Percentiles rank a stretch among this genome's conserved stretches.
These are phyloP conservation scores for Lateolabrax maculatus DNA, from an alignment of 2,797 vertebrate genomes.

Conservation along the genomic window DNA sequence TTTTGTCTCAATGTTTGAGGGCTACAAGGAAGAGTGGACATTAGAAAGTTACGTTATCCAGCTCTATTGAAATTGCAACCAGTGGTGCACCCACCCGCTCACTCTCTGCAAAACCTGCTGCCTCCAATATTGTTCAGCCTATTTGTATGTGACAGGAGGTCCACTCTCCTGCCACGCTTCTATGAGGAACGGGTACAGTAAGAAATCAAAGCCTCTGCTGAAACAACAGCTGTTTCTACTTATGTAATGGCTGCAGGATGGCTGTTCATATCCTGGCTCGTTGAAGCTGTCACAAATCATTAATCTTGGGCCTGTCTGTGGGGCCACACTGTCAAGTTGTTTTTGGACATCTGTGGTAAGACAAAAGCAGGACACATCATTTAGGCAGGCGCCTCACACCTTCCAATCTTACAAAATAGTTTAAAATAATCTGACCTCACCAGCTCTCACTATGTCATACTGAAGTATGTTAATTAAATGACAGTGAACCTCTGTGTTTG, in stretches of 20 bases:
- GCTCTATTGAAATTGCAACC: conserved; percentile 39
- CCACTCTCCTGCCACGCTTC: conserved; percentile 51
- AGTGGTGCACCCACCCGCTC: conserved; percentile 8
- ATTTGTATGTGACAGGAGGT: conserved; percentile 58
- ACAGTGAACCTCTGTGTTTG: conserved; percentile 26
- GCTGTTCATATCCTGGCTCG: conserved; percentile 85
- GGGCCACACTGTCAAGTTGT: conserved; percentile 81
- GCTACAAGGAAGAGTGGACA: conserved; percentile 36
- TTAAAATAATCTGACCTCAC: conserved; percentile 49
- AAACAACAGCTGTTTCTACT: conserved; percentile 87
- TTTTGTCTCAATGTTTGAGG: conserved; percentile 50
- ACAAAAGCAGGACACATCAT: conserved; percentile 55
- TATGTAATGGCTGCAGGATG: conserved; percentile 86
- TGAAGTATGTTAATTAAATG: conserved; percentile 20
- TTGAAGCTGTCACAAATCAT: conserved; percentile 86
- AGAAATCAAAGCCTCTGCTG: conserved; percentile 72
- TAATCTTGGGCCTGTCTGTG: conserved; percentile 80
- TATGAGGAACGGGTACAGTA: conserved; percentile 63
- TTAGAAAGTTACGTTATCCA: conserved; percentile 29
- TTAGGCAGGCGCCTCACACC: conserved; percentile 57
- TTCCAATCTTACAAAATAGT: conserved; percentile 35
- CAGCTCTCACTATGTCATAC: neutral
- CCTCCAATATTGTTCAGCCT: conserved; percentile 45
- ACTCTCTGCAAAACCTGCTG: conserved; percentile 36
- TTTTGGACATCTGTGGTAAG: conserved; percentile 70